phyloP scores from a whole-genome alignment of 2,888 invertebrate species.

The Amorpha juglandis region DNA sequence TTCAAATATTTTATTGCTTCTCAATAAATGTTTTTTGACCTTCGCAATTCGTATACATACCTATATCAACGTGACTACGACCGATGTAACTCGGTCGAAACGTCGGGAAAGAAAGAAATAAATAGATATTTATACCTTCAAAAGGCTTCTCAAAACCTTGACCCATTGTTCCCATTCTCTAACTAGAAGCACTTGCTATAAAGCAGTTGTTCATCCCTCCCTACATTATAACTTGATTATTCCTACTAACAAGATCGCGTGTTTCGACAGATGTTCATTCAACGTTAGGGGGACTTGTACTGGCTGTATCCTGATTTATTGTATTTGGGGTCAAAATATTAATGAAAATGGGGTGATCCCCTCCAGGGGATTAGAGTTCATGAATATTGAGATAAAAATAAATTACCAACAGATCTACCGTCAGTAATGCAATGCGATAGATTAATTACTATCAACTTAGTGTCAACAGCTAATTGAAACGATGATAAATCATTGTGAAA shows the following conservation, averaged over 20 bases:
- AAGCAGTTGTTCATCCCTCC: not conserved
- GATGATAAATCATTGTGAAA: slow-evolving; percentile 2
- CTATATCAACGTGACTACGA: too few relatives aligned
- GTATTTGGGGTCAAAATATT: slow-evolving; percentile 3
- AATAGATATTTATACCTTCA: too few relatives aligned
- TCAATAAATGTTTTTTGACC: too few relatives aligned
- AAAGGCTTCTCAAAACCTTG: too few relatives aligned
- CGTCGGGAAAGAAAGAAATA: too few relatives aligned
- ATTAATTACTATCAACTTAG: too few relatives aligned
- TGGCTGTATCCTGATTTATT: slow-evolving; percentile 2
- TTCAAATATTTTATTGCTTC: too few relatives aligned
- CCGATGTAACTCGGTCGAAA: too few relatives aligned
- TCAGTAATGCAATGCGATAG: slow-evolving; percentile 7
- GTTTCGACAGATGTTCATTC: not conserved
- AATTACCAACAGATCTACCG: slow-evolving; percentile 10
- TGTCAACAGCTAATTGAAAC: not conserved
- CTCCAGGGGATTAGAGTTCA: slow-evolving; percentile 9
- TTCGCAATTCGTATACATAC: too few relatives aligned
- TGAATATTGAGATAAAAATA: slow-evolving; percentile 21
- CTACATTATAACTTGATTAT: not conserved
- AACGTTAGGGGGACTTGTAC: not conserved
- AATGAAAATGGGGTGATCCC: slow-evolving; percentile 8
- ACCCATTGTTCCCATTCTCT: too few relatives aligned
- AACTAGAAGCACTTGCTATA: too few relatives aligned
- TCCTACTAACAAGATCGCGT: not conserved